phyloP scores from a whole-genome alignment of 1,140 invertebrate genomes.

The Dreissena rostriformis region DNA sequence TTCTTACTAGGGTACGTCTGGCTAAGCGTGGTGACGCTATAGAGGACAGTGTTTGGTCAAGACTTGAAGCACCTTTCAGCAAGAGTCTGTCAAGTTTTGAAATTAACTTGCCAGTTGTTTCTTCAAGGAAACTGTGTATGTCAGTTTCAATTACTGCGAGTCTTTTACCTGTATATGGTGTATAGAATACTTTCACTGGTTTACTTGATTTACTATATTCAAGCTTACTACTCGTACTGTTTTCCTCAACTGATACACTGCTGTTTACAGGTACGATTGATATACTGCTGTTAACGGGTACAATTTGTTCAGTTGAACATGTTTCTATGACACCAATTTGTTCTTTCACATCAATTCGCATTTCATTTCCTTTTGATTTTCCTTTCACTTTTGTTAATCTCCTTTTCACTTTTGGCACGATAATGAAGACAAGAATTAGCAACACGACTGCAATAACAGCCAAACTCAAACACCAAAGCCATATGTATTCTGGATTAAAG shows the following conservation, averaged over 20 bases:
- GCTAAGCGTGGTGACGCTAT: slow-evolving; percentile 30
- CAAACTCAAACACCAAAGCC: background rate
- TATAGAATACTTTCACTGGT: background rate
- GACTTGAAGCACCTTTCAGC: slow-evolving; percentile 2
- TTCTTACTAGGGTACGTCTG: background rate
- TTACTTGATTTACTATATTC: too few relatives aligned
- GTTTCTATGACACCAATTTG: too few relatives aligned
- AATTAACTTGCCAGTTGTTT: slow-evolving; percentile 36
- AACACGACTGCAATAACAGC: background rate
- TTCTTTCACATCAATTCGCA: too few relatives aligned
- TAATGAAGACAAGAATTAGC: too few relatives aligned
- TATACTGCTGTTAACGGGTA: background rate
- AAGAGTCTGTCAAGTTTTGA: slow-evolving; percentile 40
- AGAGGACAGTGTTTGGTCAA: slow-evolving; percentile 11
- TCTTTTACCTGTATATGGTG: background rate
- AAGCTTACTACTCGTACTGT: background rate
- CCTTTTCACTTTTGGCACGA: too few relatives aligned
- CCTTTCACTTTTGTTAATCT: too few relatives aligned
- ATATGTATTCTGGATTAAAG: background rate
- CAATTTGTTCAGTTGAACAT: too few relatives aligned
- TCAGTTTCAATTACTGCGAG: background rate
- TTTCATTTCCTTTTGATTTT: too few relatives aligned
- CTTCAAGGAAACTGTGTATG: slow-evolving; percentile 8
- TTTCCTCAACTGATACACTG: background rate
- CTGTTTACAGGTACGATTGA: background rate